Evolutionary conservation across 1,140 invertebrate species (phyloP).

Genomic region (Planococcus citri): DNA sequence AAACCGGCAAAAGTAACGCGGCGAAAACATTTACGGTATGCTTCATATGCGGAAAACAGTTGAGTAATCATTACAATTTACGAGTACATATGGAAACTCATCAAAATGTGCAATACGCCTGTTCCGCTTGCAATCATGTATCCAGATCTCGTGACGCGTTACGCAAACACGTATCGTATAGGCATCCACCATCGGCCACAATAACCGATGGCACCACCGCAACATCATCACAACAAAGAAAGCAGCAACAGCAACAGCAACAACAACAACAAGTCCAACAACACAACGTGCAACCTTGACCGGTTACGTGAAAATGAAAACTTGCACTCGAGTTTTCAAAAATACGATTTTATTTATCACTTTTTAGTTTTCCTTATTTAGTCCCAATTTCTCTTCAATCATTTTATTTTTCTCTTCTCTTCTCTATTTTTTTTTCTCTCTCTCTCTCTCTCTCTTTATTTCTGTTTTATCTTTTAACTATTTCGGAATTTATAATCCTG

Average conservation of each 20-base stretch:
- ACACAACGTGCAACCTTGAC: slow-evolving; percentile 9
- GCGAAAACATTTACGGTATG: slow-evolving; percentile 54
- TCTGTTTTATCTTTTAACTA: background rate
- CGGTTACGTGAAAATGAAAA: background rate
- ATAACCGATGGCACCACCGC: background rate
- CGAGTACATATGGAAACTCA: slow-evolving; percentile 80
- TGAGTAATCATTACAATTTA: slow-evolving; percentile 81
- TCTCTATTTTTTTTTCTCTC: slow-evolving; percentile 1
- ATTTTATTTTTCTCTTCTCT: slow-evolving; percentile 10
- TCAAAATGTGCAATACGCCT: slow-evolving; percentile 66
- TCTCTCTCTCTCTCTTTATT: background rate
- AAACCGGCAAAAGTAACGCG: slow-evolving; percentile 26
- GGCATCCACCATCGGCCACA: slow-evolving; percentile 43
- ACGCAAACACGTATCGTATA: slow-evolving; percentile 74
- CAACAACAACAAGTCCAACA: background rate
- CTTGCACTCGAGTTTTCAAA: background rate
- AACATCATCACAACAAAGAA: background rate
- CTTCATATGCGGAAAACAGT: slow-evolving; percentile 68
- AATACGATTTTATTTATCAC: slow-evolving; percentile 9
- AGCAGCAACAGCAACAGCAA: slow-evolving; percentile 1
- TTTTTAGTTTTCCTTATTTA: slow-evolving; percentile 18
- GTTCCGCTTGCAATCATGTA: slow-evolving; percentile 69
- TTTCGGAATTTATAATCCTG: slow-evolving; percentile 1
- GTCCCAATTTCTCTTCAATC: slow-evolving; percentile 14
- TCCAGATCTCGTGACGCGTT: slow-evolving; percentile 72